These are phyloP conservation scores for Muntiacus reevesi DNA, from an alignment of 2,113 vertebrate species.

Conservation along the genomic window DNA sequence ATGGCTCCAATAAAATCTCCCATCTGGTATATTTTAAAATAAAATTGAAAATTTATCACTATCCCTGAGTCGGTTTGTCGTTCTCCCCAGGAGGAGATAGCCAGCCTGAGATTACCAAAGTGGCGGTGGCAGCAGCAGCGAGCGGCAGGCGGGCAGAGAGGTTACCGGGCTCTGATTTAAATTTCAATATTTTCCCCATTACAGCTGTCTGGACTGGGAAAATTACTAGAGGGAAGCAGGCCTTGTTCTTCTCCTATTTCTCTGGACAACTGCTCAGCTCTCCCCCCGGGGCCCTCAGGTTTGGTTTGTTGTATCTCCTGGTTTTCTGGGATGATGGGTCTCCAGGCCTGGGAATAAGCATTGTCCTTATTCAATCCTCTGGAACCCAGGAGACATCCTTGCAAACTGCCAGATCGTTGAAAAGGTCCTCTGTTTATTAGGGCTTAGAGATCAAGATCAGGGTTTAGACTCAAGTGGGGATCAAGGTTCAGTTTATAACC, in stretches of 20 bases:
- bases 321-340: too few relatives aligned
- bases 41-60: conserved; percentile 87
- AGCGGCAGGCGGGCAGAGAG: conserved; percentile 28
- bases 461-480: neutral
- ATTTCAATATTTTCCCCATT: conserved; percentile 80
- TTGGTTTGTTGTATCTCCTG: neutral
- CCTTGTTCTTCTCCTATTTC: conserved; percentile 47
- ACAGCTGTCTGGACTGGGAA: conserved; percentile 75
- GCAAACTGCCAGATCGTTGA: neutral
- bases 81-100: conserved; percentile 80
- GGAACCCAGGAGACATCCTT: neutral
- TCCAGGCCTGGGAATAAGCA: neutral
- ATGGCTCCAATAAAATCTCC: conserved; percentile 86
- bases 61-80: conserved; percentile 77
- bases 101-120: conserved; percentile 77
- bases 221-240: conserved; percentile 65
- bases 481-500: neutral
- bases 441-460: neutral
- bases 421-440: neutral
- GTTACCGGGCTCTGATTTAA: conserved; percentile 81
- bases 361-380: fast-evolving
- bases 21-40: conserved; percentile 88
- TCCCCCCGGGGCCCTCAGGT: neutral
- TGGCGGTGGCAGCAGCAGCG: conserved; percentile 45
- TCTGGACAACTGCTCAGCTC: conserved; percentile 47